phyloP scores from a whole-genome alignment of 2,113 vertebrate genomes.

The Carassius carassius region DNA sequence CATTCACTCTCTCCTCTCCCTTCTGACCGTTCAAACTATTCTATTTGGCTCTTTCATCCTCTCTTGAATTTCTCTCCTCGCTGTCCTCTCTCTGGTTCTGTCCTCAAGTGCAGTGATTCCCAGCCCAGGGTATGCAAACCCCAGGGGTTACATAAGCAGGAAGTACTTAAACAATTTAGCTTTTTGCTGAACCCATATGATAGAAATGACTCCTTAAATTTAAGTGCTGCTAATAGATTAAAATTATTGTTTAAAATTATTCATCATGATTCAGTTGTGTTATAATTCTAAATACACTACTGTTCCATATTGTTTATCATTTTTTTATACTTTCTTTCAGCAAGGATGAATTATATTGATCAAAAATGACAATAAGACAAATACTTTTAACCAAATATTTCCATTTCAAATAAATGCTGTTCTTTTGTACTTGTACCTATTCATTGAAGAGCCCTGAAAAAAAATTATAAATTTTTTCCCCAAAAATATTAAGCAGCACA shows the following conservation, averaged over 20 bases:
- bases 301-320: too few species aligned
- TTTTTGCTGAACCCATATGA: neutral
- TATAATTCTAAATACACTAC: neutral
- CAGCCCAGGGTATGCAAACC: neutral
- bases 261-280: neutral
- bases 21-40: neutral
- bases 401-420: neutral
- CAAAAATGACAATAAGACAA: neutral
- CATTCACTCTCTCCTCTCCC: neutral
- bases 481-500: neutral
- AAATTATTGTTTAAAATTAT: neutral
- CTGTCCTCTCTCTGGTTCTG: constrained; percentile 7
- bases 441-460: too few species aligned
- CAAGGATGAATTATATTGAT: neutral
- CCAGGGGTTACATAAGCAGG: neutral
- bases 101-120: constrained; percentile 23
- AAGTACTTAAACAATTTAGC: neutral
- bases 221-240: neutral
- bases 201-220: neutral
- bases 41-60: too few species aligned
- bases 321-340: neutral
- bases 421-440: neutral
- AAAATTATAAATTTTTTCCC: too few species aligned
- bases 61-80: too few species aligned
- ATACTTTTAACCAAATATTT: neutral